Percentiles rank a stretch among this genome's conserved stretches.
Evolutionary conservation across 2,113 vertebrate genomes (phyloP).

Genomic region (Calidris pygmaea): DNA sequence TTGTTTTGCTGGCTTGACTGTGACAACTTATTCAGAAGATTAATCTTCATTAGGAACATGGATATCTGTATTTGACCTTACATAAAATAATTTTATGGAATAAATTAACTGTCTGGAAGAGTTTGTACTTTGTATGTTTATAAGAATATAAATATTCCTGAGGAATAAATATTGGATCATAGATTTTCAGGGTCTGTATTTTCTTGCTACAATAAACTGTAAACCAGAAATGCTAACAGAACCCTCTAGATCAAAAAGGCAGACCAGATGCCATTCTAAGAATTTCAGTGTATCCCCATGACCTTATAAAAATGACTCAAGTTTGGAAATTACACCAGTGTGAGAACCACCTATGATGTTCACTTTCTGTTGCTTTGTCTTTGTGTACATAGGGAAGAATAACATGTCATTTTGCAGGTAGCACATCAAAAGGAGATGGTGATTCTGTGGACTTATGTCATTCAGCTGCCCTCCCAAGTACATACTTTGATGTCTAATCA

Average conservation of each 20-base stretch:
- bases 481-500: constrained; percentile 26
- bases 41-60: background rate
- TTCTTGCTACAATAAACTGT: background rate
- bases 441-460: background rate
- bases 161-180: background rate
- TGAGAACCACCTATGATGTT: background rate
- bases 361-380: constrained; percentile 14
- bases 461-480: background rate
- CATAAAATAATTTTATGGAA: background rate
- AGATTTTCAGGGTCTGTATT: background rate
- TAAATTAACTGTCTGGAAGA: background rate
- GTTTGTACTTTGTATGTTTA: background rate
- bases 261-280: background rate
- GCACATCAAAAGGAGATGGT: background rate
- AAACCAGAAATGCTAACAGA: background rate
- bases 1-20: background rate
- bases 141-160: background rate
- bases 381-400: background rate
- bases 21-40: background rate
- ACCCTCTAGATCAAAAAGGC: background rate
- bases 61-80: background rate
- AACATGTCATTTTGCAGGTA: background rate
- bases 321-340: background rate
- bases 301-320: background rate
- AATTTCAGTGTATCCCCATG: background rate